Evolutionary conservation across 2,797 vertebrate genomes (phyloP).

Genomic region (Borostomias antarcticus): DNA sequence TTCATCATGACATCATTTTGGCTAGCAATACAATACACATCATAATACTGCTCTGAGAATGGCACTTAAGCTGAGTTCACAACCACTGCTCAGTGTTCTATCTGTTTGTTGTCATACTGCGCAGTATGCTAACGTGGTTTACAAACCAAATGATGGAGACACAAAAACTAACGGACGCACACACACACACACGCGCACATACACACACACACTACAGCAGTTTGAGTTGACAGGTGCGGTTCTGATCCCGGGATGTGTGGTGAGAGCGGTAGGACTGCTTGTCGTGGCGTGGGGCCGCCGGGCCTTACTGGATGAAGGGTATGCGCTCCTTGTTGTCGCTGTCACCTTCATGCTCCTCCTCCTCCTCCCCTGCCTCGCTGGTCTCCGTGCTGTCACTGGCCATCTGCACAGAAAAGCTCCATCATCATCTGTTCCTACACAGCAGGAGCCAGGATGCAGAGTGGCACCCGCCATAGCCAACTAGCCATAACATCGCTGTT

Average conservation of each 20-base stretch:
- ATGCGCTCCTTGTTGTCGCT: slow-evolving; percentile 96
- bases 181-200: slow-evolving; percentile 75
- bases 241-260: slow-evolving; percentile 60
- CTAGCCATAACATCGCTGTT: background rate
- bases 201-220: slow-evolving; percentile 84
- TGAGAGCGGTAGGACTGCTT: slow-evolving; percentile 34
- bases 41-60: slow-evolving; percentile 79
- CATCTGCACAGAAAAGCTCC: slow-evolving; percentile 81
- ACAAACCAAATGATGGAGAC: slow-evolving; percentile 81
- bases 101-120: slow-evolving; percentile 19
- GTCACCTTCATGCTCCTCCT: slow-evolving; percentile 96
- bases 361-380: slow-evolving; percentile 96
- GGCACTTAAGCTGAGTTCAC: slow-evolving; percentile 77
- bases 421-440: slow-evolving; percentile 7
- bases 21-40: slow-evolving; percentile 60
- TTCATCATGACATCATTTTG: slow-evolving; percentile 40
- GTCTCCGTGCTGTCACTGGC: slow-evolving; percentile 99
- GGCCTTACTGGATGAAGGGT: slow-evolving; percentile 94
- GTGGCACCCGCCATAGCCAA: too few species aligned
- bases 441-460: background rate
- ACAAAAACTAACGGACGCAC: slow-evolving; percentile 57
- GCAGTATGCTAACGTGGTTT: slow-evolving; percentile 69
- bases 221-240: slow-evolving; percentile 78
- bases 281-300: slow-evolving; percentile 13
- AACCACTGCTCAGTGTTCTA: slow-evolving; percentile 34